Conservation (phyloP, 1,140 invertebrate genomes). For the Drosophila guanche region DNA sequence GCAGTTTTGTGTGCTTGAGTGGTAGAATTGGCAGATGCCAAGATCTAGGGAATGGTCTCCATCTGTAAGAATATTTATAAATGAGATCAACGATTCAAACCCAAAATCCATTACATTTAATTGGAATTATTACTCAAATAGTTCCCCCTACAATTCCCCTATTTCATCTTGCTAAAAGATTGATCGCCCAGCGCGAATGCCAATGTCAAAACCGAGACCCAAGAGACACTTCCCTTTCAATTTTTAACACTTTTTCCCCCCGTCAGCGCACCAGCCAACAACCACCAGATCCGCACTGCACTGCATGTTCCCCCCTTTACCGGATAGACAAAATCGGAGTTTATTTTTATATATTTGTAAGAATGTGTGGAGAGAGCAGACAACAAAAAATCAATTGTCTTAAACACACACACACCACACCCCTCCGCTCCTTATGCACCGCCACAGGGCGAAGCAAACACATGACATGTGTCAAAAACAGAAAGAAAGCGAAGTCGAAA, state of each 20-base stretch:
- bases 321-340: constrained; percentile 31
- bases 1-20: not conserved
- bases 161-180: constrained; percentile 17
- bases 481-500: constrained; percentile 9
- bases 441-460: constrained; percentile 26
- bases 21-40: too few relatives aligned
- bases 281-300: constrained; percentile 29
- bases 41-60: not conserved
- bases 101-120: too few relatives aligned
- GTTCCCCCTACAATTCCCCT: not conserved
- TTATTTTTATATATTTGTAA: constrained; percentile 56
- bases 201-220: constrained; percentile 54
- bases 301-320: constrained; percentile 19
- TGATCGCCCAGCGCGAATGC: constrained; percentile 43
- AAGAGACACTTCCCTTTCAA: constrained; percentile 49
- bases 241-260: constrained; percentile 56
- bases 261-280: constrained; percentile 1
- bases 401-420: constrained; percentile 32
- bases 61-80: too few relatives aligned
- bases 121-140: not conserved
- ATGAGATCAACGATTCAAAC: too few relatives aligned
- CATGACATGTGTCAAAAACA: constrained; percentile 74
- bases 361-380: constrained; percentile 26
- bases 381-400: constrained; percentile 74
- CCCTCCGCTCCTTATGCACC: not conserved